phyloP scores from a whole-genome alignment of 2,797 vertebrate genomes.

The Tolypeutes matacus region DNA sequence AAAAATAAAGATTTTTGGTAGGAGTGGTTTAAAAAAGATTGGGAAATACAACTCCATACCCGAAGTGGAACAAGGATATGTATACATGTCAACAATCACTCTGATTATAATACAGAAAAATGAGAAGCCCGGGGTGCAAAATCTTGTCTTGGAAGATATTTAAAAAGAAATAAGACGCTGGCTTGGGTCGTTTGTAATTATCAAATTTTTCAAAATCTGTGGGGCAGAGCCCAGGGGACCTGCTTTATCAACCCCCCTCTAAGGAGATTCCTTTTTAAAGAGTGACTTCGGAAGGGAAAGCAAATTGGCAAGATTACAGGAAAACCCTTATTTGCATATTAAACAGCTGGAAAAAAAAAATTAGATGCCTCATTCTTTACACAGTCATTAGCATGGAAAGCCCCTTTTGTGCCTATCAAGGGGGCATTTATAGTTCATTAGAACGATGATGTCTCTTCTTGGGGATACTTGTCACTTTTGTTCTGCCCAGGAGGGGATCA shows the following conservation, averaged over 20 bases:
- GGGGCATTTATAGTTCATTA: conserved; percentile 69
- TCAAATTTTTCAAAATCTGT: not conserved
- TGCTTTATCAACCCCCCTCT: not conserved
- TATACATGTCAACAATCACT: too few relatives aligned
- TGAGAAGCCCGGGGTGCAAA: not conserved
- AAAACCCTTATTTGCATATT: conserved; percentile 66
- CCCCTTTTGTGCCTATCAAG: conserved; percentile 41
- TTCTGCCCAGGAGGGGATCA: conserved; percentile 56
- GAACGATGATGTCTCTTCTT: not conserved
- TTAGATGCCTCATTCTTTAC: conserved; percentile 70
- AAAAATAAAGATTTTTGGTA: not conserved
- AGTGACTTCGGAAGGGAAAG: conserved; percentile 23
- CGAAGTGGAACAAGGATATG: too few relatives aligned
- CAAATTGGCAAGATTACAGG: conserved; percentile 57
- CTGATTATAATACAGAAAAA: not conserved
- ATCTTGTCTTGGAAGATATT: not conserved
- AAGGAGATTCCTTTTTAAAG: conserved; percentile 36
- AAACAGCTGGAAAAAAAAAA: conserved; percentile 61
- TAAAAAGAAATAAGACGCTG: not conserved
- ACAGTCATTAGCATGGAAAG: conserved; percentile 68
- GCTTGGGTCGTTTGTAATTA: not conserved
- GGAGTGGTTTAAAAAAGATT: fast-evolving
- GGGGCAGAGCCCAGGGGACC: not conserved
- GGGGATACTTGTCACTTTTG: not conserved
- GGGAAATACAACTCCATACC: not conserved